Percentiles rank a stretch among this genome's conserved stretches.
Evolutionary conservation across 2,888 invertebrate genomes (phyloP).

Genomic region (Silvanus unidentatus): DNA sequence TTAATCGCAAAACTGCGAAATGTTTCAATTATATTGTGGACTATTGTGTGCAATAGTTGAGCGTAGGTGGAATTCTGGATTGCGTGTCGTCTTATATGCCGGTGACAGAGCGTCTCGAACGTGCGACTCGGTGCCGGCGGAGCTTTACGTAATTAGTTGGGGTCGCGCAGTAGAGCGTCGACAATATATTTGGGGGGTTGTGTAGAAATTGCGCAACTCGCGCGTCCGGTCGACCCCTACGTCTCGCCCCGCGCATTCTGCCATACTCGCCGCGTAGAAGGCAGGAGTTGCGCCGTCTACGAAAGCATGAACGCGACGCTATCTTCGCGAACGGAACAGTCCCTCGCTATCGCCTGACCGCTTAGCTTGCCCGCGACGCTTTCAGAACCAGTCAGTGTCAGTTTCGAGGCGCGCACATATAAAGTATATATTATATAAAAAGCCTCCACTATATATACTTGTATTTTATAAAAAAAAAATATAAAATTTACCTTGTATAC

Average conservation of each 20-base stretch:
- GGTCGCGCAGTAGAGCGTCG: constrained; percentile 18
- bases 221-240: constrained; percentile 20
- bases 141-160: constrained; percentile 33
- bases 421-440: constrained; percentile 10
- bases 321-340: constrained; percentile 45
- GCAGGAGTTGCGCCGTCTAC: constrained; percentile 25
- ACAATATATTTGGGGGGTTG: constrained; percentile 36
- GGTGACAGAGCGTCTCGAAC: constrained; percentile 19
- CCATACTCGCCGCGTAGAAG: too few species aligned
- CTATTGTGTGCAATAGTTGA: too few species aligned
- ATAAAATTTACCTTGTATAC: constrained; percentile 9
- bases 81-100: constrained; percentile 24
- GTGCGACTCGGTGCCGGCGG: constrained; percentile 18
- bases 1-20: too few species aligned
- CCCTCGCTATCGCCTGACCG: constrained; percentile 49
- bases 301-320: constrained; percentile 31
- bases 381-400: constrained; percentile 45
- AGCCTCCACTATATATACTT: constrained; percentile 13
- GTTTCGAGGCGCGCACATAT: constrained; percentile 44
- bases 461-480: constrained; percentile 5
- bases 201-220: constrained; percentile 40
- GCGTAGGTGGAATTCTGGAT: constrained; percentile 21
- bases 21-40: too few species aligned
- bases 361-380: constrained; percentile 48
- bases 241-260: constrained; percentile 22